These are phyloP conservation scores for Stenurella melanura DNA, from an alignment of 2,888 invertebrate genomes.

Conservation along the genomic window DNA sequence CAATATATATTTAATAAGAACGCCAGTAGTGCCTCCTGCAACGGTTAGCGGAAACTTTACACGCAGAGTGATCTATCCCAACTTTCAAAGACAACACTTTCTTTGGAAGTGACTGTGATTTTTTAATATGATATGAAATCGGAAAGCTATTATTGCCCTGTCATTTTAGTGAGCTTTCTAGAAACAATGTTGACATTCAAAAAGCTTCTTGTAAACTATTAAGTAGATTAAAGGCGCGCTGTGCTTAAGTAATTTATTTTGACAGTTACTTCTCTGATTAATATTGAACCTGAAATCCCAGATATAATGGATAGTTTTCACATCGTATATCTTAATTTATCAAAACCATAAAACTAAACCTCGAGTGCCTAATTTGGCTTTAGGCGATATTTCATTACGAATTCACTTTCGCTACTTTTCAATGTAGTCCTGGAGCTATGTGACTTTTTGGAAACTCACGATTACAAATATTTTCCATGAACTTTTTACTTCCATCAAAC, in stretches of 20 bases:
- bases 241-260: background rate
- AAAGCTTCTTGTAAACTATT: background rate
- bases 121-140: too few relatives aligned
- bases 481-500: too few relatives aligned
- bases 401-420: background rate
- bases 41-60: too few relatives aligned
- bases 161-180: background rate
- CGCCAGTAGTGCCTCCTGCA: too few relatives aligned
- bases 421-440: too few relatives aligned
- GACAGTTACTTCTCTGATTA: background rate
- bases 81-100: too few relatives aligned
- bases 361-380: background rate
- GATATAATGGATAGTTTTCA: constrained; percentile 10
- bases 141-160: too few relatives aligned
- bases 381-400: background rate
- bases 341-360: constrained; percentile 22
- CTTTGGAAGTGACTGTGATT: too few relatives aligned
- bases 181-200: background rate
- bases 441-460: too few relatives aligned
- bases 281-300: constrained; percentile 9
- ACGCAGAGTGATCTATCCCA: too few relatives aligned
- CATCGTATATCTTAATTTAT: constrained; percentile 33
- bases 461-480: too few relatives aligned
- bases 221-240: background rate
- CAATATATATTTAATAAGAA: too few relatives aligned